A percentile compares a stretch with the other conserved stretches of the same genome.
Conservation (phyloP, 2,888 invertebrate species). For the Acanthoscelides obtectus region DNA sequence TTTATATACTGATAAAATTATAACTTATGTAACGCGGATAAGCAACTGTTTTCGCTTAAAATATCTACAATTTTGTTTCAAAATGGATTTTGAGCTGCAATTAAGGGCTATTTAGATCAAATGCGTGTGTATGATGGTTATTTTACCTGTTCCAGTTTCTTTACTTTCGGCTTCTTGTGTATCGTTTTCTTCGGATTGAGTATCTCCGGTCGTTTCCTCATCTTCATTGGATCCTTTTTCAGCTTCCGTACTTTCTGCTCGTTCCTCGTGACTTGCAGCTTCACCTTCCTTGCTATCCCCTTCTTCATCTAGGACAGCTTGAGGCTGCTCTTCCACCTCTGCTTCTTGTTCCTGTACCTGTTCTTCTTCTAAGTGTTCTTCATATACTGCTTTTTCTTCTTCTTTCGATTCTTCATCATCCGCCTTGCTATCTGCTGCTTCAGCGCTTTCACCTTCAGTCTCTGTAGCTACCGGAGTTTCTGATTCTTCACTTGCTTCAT, state of each 20-base stretch:
- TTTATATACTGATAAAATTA: too few relatives aligned
- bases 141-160: neutral
- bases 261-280: conserved; percentile 8
- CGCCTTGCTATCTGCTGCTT: conserved; percentile 16
- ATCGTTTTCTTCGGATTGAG: neutral
- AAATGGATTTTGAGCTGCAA: too few relatives aligned
- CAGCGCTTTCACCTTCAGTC: neutral
- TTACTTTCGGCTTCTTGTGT: conserved; percentile 7
- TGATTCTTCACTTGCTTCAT: conserved; percentile 15
- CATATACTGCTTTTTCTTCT: conserved; percentile 18
- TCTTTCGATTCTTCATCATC: conserved; percentile 44
- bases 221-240: conserved; percentile 14
- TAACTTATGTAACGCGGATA: too few relatives aligned
- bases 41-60: too few relatives aligned
- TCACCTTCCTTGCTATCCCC: conserved; percentile 10
- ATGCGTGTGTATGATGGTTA: too few relatives aligned
- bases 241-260: conserved; percentile 20
- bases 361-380: conserved; percentile 21
- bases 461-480: neutral
- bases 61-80: too few relatives aligned
- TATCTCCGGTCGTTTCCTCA: conserved; percentile 5
- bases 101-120: too few relatives aligned
- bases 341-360: conserved; percentile 21
- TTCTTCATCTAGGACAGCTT: conserved; percentile 15
- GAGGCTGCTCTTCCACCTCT: conserved; percentile 24